Base-by-base conservation (phyloP, 37 sponge, comb jelly and placozoan genomes). In the Lycopodina hypogea region DNA sequence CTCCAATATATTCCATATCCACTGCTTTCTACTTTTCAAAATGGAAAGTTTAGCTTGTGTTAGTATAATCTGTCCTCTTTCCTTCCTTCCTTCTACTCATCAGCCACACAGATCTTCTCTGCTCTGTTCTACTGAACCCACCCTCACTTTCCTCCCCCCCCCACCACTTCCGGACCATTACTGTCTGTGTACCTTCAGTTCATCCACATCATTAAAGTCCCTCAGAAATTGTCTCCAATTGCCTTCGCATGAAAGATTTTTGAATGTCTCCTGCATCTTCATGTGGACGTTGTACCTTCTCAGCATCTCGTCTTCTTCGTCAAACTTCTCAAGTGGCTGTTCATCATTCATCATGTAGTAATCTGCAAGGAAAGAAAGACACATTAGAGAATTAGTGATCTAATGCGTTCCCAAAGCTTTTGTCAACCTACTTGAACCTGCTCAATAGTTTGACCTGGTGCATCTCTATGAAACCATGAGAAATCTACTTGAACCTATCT, bases 251-350 rank as follows among this genome's bases (percentile, higher is more conserved):
- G 30, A 38, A 0, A 74, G 42, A 21, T 79, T 55, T 2, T 78
- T 62, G 35, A 64, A 66, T 45, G 38, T 67, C 50, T 86, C 77
- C 42, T 33, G 35, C 21, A 89, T 32, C 55, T 72, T 33, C 78
- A 77, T 81, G 85, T 84, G 77, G 19, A 76, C 33, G 38, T 81
- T 42, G 30, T 92, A 84, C 6, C 63, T 76, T 41, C 53, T 71
- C 85, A 92, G 26, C 93, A 92, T 81, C 34, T 87, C 86, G 0
- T 84, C 89, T 55, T 92, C 93, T 37, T 64, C 66, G 21, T 80
- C 74, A 80, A 89, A 89, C 69, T 61, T 68, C 60, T 74, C 80
- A 11, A 84, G 39, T 3, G 19, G 37, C 8, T 53, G 55, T 11
- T 42, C 24, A 23, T 83, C 76, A 64, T 84, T 80, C 9, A 9